phyloP scores from a whole-genome alignment of 2,113 vertebrate species.

The Isichthys henryi region DNA sequence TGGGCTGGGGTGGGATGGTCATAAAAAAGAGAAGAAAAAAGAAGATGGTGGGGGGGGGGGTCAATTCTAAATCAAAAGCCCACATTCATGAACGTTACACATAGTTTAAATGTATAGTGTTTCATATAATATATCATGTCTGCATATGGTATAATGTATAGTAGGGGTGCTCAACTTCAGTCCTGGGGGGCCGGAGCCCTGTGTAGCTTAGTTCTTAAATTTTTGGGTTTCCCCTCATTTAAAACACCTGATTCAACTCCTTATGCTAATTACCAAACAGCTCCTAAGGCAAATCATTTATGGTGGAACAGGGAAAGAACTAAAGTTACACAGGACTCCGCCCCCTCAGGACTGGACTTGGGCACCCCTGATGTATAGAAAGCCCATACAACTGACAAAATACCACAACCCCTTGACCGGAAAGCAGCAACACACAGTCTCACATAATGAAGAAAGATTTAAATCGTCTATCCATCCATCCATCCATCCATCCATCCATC shows the following conservation, averaged over 20 bases:
- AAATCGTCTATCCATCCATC: neutral
- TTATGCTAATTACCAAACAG: too few species aligned
- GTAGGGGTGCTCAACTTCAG: neutral
- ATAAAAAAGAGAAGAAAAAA: slow-evolving; percentile 17
- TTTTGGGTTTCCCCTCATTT: too few species aligned
- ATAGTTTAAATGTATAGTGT: neutral
- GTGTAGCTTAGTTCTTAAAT: too few species aligned
- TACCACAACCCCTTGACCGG: neutral
- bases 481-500: neutral
- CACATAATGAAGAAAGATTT: neutral
- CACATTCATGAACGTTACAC: neutral
- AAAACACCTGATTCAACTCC: too few species aligned
- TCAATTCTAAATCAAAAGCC: neutral
- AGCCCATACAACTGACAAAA: neutral
- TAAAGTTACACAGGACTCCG: too few species aligned
- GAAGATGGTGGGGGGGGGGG: neutral
- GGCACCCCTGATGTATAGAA: neutral
- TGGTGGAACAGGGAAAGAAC: too few species aligned
- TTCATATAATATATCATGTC: neutral
- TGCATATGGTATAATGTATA: neutral
- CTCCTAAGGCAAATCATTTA: too few species aligned
- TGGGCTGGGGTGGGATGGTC: slow-evolving; percentile 23
- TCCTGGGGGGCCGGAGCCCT: too few species aligned
- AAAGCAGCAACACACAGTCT: neutral
- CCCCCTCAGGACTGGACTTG: too few species aligned